Base-by-base conservation (phyloP, 2,113 vertebrate species). In the Rhynchopsitta pachyrhyncha region DNA sequence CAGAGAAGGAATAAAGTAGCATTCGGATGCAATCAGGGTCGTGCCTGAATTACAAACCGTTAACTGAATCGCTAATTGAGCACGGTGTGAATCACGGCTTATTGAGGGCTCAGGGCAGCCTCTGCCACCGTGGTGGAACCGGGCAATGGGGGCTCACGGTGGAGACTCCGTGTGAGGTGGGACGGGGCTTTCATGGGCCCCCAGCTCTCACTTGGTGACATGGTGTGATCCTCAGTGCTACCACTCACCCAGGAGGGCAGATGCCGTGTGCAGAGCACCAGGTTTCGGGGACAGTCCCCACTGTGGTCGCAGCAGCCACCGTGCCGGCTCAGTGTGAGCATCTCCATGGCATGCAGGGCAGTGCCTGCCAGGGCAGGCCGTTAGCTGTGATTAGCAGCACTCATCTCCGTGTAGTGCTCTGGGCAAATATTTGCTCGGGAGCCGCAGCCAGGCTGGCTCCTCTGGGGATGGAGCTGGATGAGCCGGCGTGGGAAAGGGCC, bases 21-120 rank as follows among this genome's bases (percentile, higher is more conserved):
- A 79, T 50, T 97, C 83, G 90, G 94, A 96, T 94, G 96, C 96
- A 86, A 97, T 96, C 96, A 84, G 96, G 96, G 97, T 96, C 96
- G 93, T 91, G 97, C 88, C 94, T 93, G 94, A 97, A 96, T 96
- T 97, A 90, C 97, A 92, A 90, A 95, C 86, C 73, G 64, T 73
- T 92, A 59, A 33, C 92, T 29, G 97, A 96, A 96, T 95, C 29
- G 88, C 96, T 97, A 96, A 97, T 95, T 95, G 95, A 94, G 91
- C 78, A 0, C 86, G 1, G 91, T 86, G 95, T 94, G 95, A 97
- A 97, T 95, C 96, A 94, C 64, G 37, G 35, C 94, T 96, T 41
- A 82, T 73, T 95, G 93, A 82, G 90, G 91, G 86, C 85, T 84
- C 41, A 0, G 85, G 1, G 8, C 19, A 16, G 68, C 4, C 63